phyloP scores from a whole-genome alignment of 2,888 invertebrate species.

The Acanthosepion esculentum region DNA sequence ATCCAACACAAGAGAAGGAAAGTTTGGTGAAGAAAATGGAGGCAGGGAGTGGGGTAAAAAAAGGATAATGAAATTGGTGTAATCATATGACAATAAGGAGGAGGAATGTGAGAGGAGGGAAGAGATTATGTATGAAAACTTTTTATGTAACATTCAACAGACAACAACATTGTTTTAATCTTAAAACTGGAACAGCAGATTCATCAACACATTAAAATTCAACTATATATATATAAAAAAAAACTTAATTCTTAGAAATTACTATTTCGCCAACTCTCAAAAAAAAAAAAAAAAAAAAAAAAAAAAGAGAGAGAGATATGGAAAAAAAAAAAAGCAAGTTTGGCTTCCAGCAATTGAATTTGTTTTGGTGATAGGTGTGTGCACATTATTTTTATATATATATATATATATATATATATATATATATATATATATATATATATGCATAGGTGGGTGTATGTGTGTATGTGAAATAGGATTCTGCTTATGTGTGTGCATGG shows the following conservation, averaged over 20 bases:
- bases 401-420: too few relatives aligned
- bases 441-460: not conserved
- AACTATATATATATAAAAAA: too few relatives aligned
- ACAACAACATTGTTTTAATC: not conserved
- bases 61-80: not conserved
- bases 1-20: not conserved
- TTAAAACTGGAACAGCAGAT: not conserved
- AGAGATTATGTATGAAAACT: too few relatives aligned
- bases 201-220: not conserved
- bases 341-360: not conserved
- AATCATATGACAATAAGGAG: too few relatives aligned
- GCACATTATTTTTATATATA: too few relatives aligned
- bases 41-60: not conserved
- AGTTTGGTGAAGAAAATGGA: not conserved
- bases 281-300: too few relatives aligned
- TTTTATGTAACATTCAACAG: too few relatives aligned
- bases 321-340: not conserved
- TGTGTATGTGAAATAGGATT: not conserved
- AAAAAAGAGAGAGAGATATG: too few relatives aligned
- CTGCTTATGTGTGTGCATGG: slow-evolving; percentile 24
- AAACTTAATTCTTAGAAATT: not conserved
- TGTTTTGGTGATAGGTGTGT: not conserved
- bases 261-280: not conserved
- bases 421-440: too few relatives aligned
- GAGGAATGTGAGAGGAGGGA: too few relatives aligned